phyloP scores from a whole-genome alignment of 1,140 invertebrate genomes.

The Tetramorium alpestre region DNA sequence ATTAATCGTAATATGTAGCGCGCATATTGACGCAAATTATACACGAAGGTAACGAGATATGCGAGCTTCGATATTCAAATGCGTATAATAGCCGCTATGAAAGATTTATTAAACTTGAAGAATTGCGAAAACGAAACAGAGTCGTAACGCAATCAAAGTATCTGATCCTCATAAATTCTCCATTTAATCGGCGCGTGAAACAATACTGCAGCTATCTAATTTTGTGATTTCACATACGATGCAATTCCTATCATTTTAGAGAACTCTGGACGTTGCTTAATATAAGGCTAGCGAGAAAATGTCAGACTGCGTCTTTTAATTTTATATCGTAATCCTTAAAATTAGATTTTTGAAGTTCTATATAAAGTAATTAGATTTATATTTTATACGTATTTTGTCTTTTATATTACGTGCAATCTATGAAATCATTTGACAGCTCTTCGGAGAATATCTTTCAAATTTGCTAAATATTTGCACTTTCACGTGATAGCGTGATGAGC shows the following conservation, averaged over 20 bases:
- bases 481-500: background rate
- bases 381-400: background rate
- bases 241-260: constrained; percentile 4
- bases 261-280: background rate
- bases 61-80: background rate
- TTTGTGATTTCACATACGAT: background rate
- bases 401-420: background rate
- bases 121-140: background rate
- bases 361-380: background rate
- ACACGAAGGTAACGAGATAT: background rate
- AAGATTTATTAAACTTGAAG: constrained; percentile 22
- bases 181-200: background rate
- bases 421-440: background rate
- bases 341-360: background rate
- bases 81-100: background rate
- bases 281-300: background rate
- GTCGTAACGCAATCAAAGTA: constrained; percentile 13
- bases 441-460: background rate
- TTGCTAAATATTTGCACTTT: background rate
- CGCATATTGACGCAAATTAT: constrained; percentile 22
- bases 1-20: background rate
- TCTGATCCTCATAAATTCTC: constrained; percentile 21
- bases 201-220: background rate
- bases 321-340: background rate
- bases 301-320: background rate